Conservation (phyloP, 2,888 invertebrate genomes). For the Teinopalpus imperialis region DNA sequence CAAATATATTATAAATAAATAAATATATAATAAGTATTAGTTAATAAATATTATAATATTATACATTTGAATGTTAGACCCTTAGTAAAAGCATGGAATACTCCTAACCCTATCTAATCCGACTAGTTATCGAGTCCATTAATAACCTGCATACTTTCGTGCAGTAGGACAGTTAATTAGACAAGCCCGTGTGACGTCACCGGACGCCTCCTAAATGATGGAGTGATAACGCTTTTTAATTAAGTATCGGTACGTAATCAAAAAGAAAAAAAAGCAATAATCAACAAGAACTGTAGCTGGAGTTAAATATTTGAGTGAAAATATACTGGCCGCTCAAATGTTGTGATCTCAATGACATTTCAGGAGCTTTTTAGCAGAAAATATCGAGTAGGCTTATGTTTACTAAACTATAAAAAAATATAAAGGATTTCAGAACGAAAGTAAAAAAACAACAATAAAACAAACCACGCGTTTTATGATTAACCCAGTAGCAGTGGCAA, state of each 20-base stretch:
- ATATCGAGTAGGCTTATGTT: no score
- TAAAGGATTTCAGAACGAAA: no score
- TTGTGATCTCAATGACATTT: no score
- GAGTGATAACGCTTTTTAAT: constrained; percentile 20
- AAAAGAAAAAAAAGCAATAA: background rate
- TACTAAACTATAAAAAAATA: no score
- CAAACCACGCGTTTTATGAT: background rate
- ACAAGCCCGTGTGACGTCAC: constrained; percentile 6
- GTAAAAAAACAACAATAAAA: no score
- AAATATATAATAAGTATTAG: no score
- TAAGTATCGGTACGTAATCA: constrained; percentile 3
- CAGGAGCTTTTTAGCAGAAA: no score
- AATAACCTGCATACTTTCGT: constrained; percentile 18
- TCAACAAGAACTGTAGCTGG: background rate
- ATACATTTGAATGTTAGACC: no score
- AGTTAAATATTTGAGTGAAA: background rate
- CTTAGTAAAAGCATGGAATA: no score
- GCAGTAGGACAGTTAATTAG: constrained; percentile 23
- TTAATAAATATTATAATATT: no score
- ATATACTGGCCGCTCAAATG: no score
- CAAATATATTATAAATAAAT: no score
- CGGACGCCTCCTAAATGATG: constrained; percentile 14
- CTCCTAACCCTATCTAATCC: constrained; percentile 18
- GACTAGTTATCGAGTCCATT: constrained; percentile 14
- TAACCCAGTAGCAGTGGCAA: background rate